Evolutionary conservation across 2,797 vertebrate genomes (phyloP), one percentile per base, ranked within the genome.

Genomic region (Vireo griseus): DNA sequence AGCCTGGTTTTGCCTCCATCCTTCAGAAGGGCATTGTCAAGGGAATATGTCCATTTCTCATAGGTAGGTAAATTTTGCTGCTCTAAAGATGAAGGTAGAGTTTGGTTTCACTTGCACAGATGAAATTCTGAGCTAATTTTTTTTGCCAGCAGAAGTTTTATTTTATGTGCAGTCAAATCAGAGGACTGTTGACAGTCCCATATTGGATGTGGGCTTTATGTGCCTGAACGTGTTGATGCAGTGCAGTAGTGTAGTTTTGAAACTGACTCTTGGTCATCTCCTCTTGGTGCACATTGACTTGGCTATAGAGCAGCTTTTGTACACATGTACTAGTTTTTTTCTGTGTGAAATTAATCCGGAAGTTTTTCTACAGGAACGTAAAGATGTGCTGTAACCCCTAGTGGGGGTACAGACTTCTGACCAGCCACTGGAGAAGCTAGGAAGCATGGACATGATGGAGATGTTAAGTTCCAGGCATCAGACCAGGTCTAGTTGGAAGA

Each of bases 21-120:
- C 2, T 57, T 14, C 19, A 33, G 31, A 67, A 69, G 28, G 33
- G 3, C 0, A 0, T 10, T 77, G 13, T 63, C 22, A 45, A 10
- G 31, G 37, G 16, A 48, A 1, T 24, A 11, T 14, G 14, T 52
- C 44, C 7, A 10, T 77, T 62, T 47, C 44, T 66, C 25, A 39
- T 8, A 16, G 1, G 3, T 67, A 55, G 13, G 16, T 16, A 77
- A 37, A 69, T 85, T 85, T 80, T 88, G 3, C 37, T 63, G 35
- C 45, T 67, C 19, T 68, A 39, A 83, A 90, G 31, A 57, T 59
- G 18, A 66, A 58, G 16, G 21, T 52, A 63, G 29, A 86, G 67
- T 88, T 76, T 50, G 22, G 4, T 59, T 93, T 93, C 4, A 3
- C 21, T 83, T 50, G 16, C 50, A 20, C 26, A 57, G 5, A 11